Evolutionary conservation across 2,888 invertebrate genomes (phyloP).

Genomic region (Acrobasis repandana): DNA sequence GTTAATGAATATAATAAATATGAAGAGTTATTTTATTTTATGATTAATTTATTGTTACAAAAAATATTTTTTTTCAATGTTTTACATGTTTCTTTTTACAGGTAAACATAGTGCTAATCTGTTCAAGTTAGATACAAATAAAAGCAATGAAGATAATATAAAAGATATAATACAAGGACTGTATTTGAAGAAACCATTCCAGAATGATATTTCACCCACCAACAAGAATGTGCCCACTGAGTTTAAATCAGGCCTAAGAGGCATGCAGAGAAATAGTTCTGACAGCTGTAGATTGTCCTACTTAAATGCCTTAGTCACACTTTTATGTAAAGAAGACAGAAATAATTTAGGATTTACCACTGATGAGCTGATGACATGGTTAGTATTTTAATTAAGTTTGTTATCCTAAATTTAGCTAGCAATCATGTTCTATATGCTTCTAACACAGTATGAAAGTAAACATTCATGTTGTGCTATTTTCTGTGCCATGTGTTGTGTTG

Average conservation of each 20-base stretch:
- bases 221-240: conserved; percentile 61
- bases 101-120: conserved; percentile 85
- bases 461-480: neutral
- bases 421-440: neutral
- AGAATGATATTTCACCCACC: conserved; percentile 70
- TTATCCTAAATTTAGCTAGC: conserved; percentile 3
- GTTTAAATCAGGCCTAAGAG: conserved; percentile 82
- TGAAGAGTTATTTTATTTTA: neutral
- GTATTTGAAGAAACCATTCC: conserved; percentile 70
- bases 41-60: neutral
- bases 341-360: conserved; percentile 87
- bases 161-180: conserved; percentile 85
- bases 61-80: neutral
- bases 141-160: conserved; percentile 84
- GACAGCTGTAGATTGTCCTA: conserved; percentile 92
- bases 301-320: conserved; percentile 93
- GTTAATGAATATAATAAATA: conserved; percentile 16
- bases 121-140: conserved; percentile 84
- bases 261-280: conserved; percentile 85
- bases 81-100: conserved; percentile 49
- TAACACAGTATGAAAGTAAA: neutral
- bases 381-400: conserved; percentile 35
- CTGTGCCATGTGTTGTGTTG: too few relatives aligned
- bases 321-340: conserved; percentile 86
- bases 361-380: conserved; percentile 88